Percentiles rank a stretch among this genome's conserved stretches.
Conservation (phyloP, 1,140 invertebrate genomes). For the Pollicipes pollicipes region DNA sequence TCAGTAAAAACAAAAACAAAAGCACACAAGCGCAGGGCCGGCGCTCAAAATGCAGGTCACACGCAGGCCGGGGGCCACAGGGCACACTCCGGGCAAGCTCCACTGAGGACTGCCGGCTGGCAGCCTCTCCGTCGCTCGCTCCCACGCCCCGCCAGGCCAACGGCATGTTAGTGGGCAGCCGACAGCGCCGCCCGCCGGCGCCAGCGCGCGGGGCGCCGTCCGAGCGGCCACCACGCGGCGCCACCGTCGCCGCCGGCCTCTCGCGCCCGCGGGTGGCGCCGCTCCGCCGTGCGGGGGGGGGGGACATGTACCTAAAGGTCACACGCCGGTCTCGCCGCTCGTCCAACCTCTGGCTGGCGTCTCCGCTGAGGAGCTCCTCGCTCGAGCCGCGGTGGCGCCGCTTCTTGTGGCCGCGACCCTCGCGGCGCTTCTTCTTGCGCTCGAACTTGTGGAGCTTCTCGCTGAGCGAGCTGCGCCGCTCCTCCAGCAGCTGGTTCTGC, state of each 20-base stretch:
- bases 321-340: conserved; percentile 6
- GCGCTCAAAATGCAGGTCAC: too few relatives aligned
- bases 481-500: conserved; percentile 32
- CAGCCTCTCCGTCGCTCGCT: too few relatives aligned
- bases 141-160: too few relatives aligned
- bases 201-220: too few relatives aligned
- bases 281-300: too few relatives aligned
- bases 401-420: conserved; percentile 34
- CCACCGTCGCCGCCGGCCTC: neutral
- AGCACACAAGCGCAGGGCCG: too few relatives aligned
- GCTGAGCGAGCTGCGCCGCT: conserved; percentile 45
- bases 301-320: neutral
- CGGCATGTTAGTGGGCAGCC: too few relatives aligned
- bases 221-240: neutral
- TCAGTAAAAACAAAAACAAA: too few relatives aligned
- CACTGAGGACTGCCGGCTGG: too few relatives aligned
- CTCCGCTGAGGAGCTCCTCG: conserved; percentile 6
- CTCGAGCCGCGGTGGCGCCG: conserved; percentile 14
- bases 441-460: conserved; percentile 54
- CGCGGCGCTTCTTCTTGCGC: conserved; percentile 48
- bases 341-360: conserved; percentile 15
- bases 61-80: too few relatives aligned
- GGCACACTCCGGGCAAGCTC: too few relatives aligned
- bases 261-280: neutral
- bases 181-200: too few relatives aligned